Conservation (phyloP, 2,113 vertebrate genomes). For the Otolemur garnettii region DNA sequence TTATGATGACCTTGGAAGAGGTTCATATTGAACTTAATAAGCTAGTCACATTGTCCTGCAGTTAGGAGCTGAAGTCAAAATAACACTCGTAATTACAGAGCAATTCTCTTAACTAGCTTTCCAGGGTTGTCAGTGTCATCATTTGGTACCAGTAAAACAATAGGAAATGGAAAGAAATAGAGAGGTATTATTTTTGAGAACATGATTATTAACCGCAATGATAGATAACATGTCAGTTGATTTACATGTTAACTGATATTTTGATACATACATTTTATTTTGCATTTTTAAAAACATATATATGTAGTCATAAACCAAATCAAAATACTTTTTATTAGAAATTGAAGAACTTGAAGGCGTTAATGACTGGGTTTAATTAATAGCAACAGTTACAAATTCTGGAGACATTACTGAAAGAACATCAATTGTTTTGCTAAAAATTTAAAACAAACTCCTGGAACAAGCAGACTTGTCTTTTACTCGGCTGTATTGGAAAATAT, state of each 20-base stretch:
- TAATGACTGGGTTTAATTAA: neutral
- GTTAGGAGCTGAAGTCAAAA: neutral
- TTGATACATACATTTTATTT: too few species aligned
- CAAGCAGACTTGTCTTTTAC: neutral
- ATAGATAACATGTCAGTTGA: neutral
- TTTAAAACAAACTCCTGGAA: neutral
- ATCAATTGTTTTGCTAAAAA: neutral
- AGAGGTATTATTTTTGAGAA: neutral
- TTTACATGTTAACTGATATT: too few species aligned
- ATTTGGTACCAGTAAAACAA: neutral
- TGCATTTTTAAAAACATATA: too few species aligned
- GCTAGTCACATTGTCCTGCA: neutral
- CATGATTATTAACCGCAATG: neutral
- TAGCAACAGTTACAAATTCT: neutral
- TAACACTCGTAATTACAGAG: neutral
- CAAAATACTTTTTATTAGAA: neutral
- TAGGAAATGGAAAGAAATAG: neutral
- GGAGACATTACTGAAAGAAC: neutral
- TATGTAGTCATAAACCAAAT: neutral
- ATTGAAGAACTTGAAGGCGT: neutral
- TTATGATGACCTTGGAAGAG: neutral
- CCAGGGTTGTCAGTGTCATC: neutral
- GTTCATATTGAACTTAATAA: neutral
- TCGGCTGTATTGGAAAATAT: neutral
- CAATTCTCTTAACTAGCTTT: neutral